Evolutionary conservation across 2,888 invertebrate genomes (phyloP), one percentile per base, ranked within the genome.

Genomic region (Mimumesa dahlbomi): DNA sequence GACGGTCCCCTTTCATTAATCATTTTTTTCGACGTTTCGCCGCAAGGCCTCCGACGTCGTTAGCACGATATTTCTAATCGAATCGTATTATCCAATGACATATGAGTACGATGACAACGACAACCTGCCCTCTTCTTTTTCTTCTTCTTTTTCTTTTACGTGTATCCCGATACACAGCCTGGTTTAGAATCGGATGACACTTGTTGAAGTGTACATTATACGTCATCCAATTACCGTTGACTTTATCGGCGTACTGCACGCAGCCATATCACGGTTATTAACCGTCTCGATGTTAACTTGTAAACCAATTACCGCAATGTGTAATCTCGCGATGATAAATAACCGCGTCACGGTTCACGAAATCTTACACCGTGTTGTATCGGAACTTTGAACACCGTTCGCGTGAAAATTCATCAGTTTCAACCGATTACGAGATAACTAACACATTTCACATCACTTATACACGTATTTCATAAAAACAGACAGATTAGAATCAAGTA

Each of bases 61-160:
- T 76, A 74, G 54, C 34, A 13, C 16, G 43, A 66, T 78, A 76
- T 71, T 71, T 75, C 67, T 71, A 75, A 77, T 77, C 79, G 75
- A 77, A 78, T 78, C 79, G 75, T 64, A 78, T 78, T 77, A 75
- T 71, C 36, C 67, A 29, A 52, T 78, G 75, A 78, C 75, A 42
- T 65, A 74, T 70, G 68, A 42, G 25, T 34, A 31, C 68, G 36
- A 13, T 25, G 61, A 49, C 59, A 42, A 40, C 31, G 21, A 40
- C 66, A 38, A 21, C 40, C 25, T 34, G 29, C 14, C 50, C 45
- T 43, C 16, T 22, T 19, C 49, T 45, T 25, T 31, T 29, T 36
- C 22, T n/a, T n/a, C n/a, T n/a, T n/a, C n/a, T n/a, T n/a, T n/a
- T n/a, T n/a, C n/a, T n/a, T n/a, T n/a, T n/a, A n/a, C n/a, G n/a